Evolutionary conservation across 2,113 vertebrate species (phyloP), one percentile per base, ranked within the genome.

Genomic region (Notothenia rossii): DNA sequence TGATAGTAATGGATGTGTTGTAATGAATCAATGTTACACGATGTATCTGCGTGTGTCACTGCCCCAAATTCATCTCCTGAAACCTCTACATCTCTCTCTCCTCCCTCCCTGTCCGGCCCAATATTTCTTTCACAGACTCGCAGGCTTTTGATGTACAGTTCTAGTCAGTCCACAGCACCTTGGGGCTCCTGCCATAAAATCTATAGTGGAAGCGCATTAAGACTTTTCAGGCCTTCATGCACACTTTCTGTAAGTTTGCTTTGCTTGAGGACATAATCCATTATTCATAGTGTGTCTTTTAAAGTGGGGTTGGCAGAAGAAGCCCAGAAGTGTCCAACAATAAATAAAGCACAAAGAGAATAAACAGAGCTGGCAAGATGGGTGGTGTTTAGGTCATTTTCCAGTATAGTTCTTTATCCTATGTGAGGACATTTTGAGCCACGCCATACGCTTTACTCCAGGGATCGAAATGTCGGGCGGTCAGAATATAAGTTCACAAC

Each of bases 281-380:
- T 89, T 73, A 82, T 88, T 84, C 81, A 84, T 62, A 51, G 69
- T 78, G 72, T 84, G 59, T 58, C 61, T 80, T 84, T 76, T 75
- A 72, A 86, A 85, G 63, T 70, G 22, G 5, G 13, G 20, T 70
- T 60, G 12, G 18, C 14, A 75, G 48, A 70, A 49, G 48, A 54
- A 64, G 66, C 45, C 60, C 53, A 66, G 29, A 78, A 68, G 74
- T 75, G 62, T 85, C 50, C 22, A 49, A 69, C 73, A 79, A 66
- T 25, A 76, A 74, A 69, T 61, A 66, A 73, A 40, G 43, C 46
- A 55, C 22, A 65, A 60, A 58, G 7, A 70, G 82, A 73, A 55
- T 22, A 84, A 50, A 59, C 22, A 73, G 11, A 7, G 13, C 6
- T 54, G 20, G 18, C 25, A 55, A 10, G 46, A 62, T 12, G 5